phyloP scores from a whole-genome alignment of 2,888 invertebrate species.

The Cabera pusaria region DNA sequence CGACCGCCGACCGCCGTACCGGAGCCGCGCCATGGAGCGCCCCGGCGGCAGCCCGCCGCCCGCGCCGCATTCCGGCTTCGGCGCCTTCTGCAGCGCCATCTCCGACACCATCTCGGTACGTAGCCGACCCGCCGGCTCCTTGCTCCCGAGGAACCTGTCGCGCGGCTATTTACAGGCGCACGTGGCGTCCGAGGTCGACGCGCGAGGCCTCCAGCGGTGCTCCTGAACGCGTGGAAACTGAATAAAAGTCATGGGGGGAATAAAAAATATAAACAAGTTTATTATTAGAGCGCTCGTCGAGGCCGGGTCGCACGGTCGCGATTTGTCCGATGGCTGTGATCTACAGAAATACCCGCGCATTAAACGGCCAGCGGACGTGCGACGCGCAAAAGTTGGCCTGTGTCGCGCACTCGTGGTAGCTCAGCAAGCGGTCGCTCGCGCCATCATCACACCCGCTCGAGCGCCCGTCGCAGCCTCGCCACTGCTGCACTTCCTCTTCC shows the following conservation, averaged over 20 bases:
- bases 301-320: constrained; percentile 81
- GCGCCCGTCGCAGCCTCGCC: constrained; percentile 24
- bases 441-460: constrained; percentile 22
- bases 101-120: constrained; percentile 79
- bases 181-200: constrained; percentile 73
- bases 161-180: constrained; percentile 70
- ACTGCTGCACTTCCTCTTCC: constrained; percentile 25
- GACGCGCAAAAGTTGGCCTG: constrained; percentile 61
- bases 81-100: constrained; percentile 80
- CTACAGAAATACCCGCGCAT: constrained; percentile 79
- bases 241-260: constrained; percentile 67
- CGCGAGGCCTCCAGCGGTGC: constrained; percentile 42
- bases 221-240: constrained; percentile 49
- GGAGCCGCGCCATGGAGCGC: constrained; percentile 65
- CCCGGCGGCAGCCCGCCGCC: constrained; percentile 57
- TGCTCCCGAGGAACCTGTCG: constrained; percentile 50
- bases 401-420: constrained; percentile 54
- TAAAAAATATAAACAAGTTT: constrained; percentile 83
- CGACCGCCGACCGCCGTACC: constrained; percentile 54
- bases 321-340: constrained; percentile 79
- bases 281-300: constrained; percentile 80
- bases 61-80: constrained; percentile 65
- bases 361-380: constrained; percentile 59
- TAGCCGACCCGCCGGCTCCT: constrained; percentile 40
- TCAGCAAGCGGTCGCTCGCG: constrained; percentile 47